Evolutionary conservation across 1,140 invertebrate species (phyloP).

Genomic region (Holcopasites calliopsidis): DNA sequence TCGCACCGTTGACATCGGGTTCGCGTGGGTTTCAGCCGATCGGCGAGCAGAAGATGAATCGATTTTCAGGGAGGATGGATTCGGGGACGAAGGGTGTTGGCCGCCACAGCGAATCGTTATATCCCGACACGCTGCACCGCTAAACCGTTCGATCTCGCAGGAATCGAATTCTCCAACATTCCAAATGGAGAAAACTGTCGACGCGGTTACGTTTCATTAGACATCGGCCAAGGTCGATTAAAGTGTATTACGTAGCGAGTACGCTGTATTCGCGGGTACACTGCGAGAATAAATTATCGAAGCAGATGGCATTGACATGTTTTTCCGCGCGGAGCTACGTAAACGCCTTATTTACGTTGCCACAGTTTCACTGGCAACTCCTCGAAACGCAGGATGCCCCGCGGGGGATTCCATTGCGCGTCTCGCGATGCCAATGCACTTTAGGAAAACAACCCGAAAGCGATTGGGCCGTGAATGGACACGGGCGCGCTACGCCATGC

Average conservation of each 20-base stretch:
- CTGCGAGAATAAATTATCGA: not conserved
- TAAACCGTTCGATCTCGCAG: slow-evolving; percentile 9
- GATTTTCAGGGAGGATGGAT: slow-evolving; percentile 23
- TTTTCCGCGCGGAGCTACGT: not conserved
- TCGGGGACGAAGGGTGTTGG: slow-evolving; percentile 38
- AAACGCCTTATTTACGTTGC: not conserved
- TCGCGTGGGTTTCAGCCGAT: slow-evolving; percentile 26
- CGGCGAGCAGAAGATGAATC: slow-evolving; percentile 8
- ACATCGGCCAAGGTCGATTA: not conserved
- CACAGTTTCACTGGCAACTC: too few relatives aligned
- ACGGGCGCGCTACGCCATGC: too few relatives aligned
- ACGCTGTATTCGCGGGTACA: not conserved
- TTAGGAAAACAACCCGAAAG: not conserved
- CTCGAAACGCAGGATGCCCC: too few relatives aligned
- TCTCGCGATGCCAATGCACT: not conserved
- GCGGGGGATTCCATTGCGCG: too few relatives aligned
- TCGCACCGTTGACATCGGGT: slow-evolving; percentile 6
- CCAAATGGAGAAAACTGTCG: not conserved
- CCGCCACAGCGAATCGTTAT: too few relatives aligned
- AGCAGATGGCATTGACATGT: slow-evolving; percentile 13
- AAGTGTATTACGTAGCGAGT: not conserved
- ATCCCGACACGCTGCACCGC: not conserved
- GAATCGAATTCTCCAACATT: slow-evolving; percentile 12
- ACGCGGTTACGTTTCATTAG: not conserved
- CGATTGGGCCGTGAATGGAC: not conserved